phyloP scores from a whole-genome alignment of 2,888 invertebrate genomes.

The Lagria hirta region DNA sequence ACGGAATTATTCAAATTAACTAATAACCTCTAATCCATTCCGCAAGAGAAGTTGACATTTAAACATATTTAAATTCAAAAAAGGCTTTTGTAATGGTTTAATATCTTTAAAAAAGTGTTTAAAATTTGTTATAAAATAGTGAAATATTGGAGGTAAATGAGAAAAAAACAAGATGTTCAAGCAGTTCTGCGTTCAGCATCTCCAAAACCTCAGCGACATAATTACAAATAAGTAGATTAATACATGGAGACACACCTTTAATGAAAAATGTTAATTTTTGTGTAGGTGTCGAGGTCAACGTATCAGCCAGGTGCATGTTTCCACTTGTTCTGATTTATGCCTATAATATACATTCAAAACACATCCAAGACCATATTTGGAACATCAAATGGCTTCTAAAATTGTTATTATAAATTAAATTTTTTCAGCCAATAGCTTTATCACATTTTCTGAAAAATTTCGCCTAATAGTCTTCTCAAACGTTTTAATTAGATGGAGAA shows the following conservation, averaged over 20 bases:
- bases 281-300: conserved; percentile 40
- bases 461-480: neutral
- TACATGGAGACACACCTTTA: conserved; percentile 19
- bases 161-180: too few relatives aligned
- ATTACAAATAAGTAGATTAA: conserved; percentile 21
- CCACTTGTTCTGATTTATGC: conserved; percentile 39
- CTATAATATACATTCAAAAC: conserved; percentile 30
- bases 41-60: too few relatives aligned
- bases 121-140: too few relatives aligned
- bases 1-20: too few relatives aligned
- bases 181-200: too few relatives aligned
- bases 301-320: conserved; percentile 39
- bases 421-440: conserved; percentile 5
- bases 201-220: conserved; percentile 1
- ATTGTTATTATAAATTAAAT: conserved; percentile 10
- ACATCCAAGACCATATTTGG: conserved; percentile 29
- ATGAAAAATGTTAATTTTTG: conserved; percentile 33
- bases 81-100: too few relatives aligned
- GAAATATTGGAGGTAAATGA: too few relatives aligned
- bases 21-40: too few relatives aligned
- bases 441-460: neutral
- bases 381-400: conserved; percentile 20
- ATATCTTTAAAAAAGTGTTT: too few relatives aligned
- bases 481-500: conserved; percentile 1
- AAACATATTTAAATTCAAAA: too few relatives aligned